Percentiles rank a stretch among this genome's conserved stretches.
phyloP scores from a whole-genome alignment of 1,140 invertebrate species.

The Proctacanthus coquilletti region DNA sequence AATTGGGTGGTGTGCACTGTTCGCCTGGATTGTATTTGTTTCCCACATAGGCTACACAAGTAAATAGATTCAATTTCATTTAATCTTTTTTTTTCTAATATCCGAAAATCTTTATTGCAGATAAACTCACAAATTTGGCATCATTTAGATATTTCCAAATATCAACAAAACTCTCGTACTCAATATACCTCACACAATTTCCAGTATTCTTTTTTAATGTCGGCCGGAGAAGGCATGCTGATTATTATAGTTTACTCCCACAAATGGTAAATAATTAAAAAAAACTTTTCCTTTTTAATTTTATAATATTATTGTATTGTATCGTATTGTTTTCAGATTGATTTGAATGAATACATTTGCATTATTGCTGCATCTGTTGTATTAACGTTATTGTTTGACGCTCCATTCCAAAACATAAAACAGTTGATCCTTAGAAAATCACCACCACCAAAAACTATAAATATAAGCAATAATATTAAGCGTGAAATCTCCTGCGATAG shows the following conservation, averaged over 20 bases:
- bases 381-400: constrained; percentile 47
- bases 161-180: constrained; percentile 45
- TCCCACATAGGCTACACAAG: constrained; percentile 43
- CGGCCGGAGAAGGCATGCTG: constrained; percentile 36
- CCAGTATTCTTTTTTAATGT: constrained; percentile 52
- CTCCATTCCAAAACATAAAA: constrained; percentile 50
- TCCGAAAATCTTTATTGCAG: constrained; percentile 19
- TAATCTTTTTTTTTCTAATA: constrained; percentile 2
- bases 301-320: constrained; percentile 9
- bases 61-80: constrained; percentile 17
- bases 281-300: constrained; percentile 4
- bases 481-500: too few species aligned
- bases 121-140: constrained; percentile 33
- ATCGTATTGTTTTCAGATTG: constrained; percentile 40
- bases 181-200: constrained; percentile 50
- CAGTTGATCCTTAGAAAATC: constrained; percentile 31
- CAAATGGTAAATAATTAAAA: constrained; percentile 30
- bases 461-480: too few species aligned
- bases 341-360: constrained; percentile 37
- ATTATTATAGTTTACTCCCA: constrained; percentile 39
- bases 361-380: constrained; percentile 39
- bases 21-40: constrained; percentile 47
- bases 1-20: constrained; percentile 50
- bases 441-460: constrained; percentile 9
- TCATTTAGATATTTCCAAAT: constrained; percentile 45